phyloP scores from a whole-genome alignment of 1,140 invertebrate species.

The Caerostris extrusa region DNA sequence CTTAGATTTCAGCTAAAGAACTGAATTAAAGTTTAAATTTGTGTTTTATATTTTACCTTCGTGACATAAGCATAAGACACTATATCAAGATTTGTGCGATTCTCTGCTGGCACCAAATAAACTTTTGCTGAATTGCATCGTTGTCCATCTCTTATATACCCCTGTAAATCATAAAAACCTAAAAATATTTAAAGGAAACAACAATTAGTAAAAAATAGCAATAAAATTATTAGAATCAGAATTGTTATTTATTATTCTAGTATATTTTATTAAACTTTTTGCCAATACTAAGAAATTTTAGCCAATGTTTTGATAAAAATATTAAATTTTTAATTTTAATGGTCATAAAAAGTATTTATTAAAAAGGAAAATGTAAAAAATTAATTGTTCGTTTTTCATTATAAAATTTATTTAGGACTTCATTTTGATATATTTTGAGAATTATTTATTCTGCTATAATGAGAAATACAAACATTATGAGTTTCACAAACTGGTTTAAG shows the following conservation, averaged over 20 bases:
- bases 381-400: too few relatives aligned
- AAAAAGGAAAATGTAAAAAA: not conserved
- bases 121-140: slow-evolving; percentile 94
- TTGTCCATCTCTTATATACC: slow-evolving; percentile 91
- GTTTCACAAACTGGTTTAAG: too few relatives aligned
- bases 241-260: too few relatives aligned
- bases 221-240: too few relatives aligned
- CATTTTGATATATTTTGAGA: too few relatives aligned
- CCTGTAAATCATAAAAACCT: slow-evolving; percentile 83
- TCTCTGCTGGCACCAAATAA: slow-evolving; percentile 90
- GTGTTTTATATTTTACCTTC: slow-evolving; percentile 83
- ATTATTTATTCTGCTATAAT: too few relatives aligned
- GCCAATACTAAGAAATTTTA: not conserved
- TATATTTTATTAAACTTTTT: not conserved
- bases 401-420: too few relatives aligned
- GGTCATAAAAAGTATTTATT: too few relatives aligned
- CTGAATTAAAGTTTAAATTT: too few relatives aligned
- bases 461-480: too few relatives aligned
- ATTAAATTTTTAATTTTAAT: not conserved
- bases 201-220: not conserved
- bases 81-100: slow-evolving; percentile 91
- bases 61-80: slow-evolving; percentile 92
- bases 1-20: too few relatives aligned
- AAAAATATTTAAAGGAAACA: not conserved
- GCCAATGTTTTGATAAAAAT: not conserved